phyloP scores from a whole-genome alignment of 1,140 invertebrate species.

The Glossosoma conforme region DNA sequence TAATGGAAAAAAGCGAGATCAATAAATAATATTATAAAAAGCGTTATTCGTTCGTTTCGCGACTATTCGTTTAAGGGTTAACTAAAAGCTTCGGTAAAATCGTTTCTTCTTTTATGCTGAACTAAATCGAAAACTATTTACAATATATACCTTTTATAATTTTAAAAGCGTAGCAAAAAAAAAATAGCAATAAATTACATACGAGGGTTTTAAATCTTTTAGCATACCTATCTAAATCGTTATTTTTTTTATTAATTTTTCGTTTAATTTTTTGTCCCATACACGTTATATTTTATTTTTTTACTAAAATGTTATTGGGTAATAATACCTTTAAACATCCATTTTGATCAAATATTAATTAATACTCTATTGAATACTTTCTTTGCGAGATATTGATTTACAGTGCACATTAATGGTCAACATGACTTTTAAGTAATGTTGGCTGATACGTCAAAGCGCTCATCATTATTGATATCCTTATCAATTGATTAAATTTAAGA shows the following conservation, averaged over 20 bases:
- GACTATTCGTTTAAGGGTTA: conserved; percentile 5
- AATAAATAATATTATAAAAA: conserved; percentile 18
- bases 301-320: no score
- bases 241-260: conserved; percentile 4
- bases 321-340: no score
- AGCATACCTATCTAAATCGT: conserved; percentile 4
- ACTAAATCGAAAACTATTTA: background rate
- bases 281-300: no score
- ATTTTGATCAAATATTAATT: no score
- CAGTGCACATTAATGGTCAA: no score
- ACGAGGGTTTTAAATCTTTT: conserved; percentile 11
- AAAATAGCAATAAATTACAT: conserved; percentile 2
- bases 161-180: conserved; percentile 1
- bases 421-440: no score
- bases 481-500: no score
- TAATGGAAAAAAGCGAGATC: conserved; percentile 19
- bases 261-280: background rate
- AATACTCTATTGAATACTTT: no score
- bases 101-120: background rate
- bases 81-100: conserved; percentile 10
- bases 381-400: no score
- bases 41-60: conserved; percentile 29
- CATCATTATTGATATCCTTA: no score
- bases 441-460: no score
- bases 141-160: background rate